Evolutionary conservation across 2,888 invertebrate genomes (phyloP).

Genomic region (Koerneria pararmatus): DNA sequence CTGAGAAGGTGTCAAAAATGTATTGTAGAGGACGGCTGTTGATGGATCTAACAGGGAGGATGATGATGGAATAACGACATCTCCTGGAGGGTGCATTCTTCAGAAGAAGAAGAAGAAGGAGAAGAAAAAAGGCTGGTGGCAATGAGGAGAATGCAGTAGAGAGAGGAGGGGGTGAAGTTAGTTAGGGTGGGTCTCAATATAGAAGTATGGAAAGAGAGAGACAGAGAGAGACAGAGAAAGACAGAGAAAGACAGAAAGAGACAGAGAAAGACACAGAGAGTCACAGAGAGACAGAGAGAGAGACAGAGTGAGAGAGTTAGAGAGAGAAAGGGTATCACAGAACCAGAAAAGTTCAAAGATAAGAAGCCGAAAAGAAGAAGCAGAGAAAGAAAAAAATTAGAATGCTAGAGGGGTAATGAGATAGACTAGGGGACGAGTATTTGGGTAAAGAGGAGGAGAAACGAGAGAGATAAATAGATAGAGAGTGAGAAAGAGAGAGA

Average conservation of each 20-base stretch:
- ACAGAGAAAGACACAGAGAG: neutral
- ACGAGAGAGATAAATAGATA: no score
- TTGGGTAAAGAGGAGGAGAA: no score
- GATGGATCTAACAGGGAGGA: no score
- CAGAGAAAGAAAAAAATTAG: neutral
- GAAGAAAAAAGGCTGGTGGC: neutral
- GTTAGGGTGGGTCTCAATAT: no score
- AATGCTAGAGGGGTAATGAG: no score
- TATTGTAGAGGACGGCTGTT: no score
- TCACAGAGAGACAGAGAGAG: neutral
- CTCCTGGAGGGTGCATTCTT: neutral
- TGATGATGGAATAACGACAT: neutral
- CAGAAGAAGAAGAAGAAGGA: neutral
- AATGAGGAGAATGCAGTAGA: slow-evolving; percentile 4
- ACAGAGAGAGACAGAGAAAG: slow-evolving; percentile 5
- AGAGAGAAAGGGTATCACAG: neutral
- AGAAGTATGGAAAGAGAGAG: neutral
- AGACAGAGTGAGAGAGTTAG: neutral
- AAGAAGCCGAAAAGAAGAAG: neutral
- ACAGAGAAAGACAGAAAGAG: neutral
- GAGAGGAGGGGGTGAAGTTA: no score
- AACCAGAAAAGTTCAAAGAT: neutral
- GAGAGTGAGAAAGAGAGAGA: no score
- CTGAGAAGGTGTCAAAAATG: no score
- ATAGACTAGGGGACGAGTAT: no score